Evolutionary conservation across 2,113 vertebrate species (phyloP).

Genomic region (Irena cyanogastra): DNA sequence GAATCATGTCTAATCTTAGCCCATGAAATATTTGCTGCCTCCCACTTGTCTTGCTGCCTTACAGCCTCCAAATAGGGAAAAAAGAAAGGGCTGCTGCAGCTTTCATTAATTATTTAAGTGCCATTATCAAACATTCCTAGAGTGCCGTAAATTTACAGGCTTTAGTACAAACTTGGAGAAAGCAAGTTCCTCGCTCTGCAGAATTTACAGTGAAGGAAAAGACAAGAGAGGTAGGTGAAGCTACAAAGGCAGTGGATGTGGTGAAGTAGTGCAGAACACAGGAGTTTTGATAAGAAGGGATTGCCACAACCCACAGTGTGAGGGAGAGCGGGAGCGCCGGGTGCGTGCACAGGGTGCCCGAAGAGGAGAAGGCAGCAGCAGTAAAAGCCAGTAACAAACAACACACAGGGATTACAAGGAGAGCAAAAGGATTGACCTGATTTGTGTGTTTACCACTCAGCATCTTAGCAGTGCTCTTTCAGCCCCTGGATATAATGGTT

Average conservation of each 20-base stretch:
- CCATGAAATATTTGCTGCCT: slow-evolving; percentile 29
- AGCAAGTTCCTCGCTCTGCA: neutral
- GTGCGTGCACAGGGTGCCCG: neutral
- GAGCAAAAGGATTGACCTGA: slow-evolving; percentile 64
- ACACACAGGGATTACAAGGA: slow-evolving; percentile 52
- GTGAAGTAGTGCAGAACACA: neutral
- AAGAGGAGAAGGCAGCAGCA: neutral
- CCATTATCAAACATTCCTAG: slow-evolving; percentile 58
- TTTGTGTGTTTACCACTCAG: slow-evolving; percentile 65
- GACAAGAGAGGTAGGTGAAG: slow-evolving; percentile 7
- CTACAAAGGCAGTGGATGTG: neutral
- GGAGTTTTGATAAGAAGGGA: slow-evolving; percentile 20
- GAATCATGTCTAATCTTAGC: neutral
- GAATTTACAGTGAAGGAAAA: neutral
- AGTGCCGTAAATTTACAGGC: slow-evolving; percentile 35
- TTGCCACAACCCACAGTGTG: neutral
- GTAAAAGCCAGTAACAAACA: slow-evolving; percentile 27
- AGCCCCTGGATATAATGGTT: neutral
- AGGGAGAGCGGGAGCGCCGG: neutral
- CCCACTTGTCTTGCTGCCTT: slow-evolving; percentile 2
- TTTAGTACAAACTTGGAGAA: slow-evolving; percentile 44
- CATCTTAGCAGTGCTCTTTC: neutral
- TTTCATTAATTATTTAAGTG: slow-evolving; percentile 62
- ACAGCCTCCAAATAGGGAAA: neutral
- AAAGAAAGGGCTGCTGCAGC: slow-evolving; percentile 29